These are phyloP conservation scores for Bhutanitis thaidina DNA, from an alignment of 2,888 invertebrate genomes.

Conservation along the genomic window DNA sequence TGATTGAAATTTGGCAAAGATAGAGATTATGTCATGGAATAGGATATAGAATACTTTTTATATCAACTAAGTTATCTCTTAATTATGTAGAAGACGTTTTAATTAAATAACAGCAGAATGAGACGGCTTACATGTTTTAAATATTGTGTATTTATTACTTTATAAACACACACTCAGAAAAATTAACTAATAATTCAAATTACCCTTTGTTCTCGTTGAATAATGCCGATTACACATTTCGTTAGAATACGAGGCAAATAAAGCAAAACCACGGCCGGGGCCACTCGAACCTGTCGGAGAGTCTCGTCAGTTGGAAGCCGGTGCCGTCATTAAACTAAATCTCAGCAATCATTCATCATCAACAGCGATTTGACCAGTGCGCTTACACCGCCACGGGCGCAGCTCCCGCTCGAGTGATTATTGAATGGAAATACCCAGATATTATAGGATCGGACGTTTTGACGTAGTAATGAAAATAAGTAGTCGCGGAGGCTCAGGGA, in stretches of 20 bases:
- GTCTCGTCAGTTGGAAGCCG: constrained; percentile 58
- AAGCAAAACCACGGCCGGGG: constrained; percentile 15
- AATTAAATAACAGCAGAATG: no score
- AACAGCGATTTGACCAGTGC: constrained; percentile 63
- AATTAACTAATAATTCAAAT: neutral
- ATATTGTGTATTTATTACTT: no score
- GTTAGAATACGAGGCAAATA: neutral
- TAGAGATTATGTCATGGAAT: no score
- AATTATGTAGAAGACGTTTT: no score
- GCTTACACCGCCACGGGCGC: constrained; percentile 57
- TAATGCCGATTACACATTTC: constrained; percentile 2
- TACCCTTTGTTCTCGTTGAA: neutral
- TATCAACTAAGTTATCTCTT: no score
- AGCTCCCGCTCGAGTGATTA: constrained; percentile 36
- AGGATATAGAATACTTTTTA: no score
- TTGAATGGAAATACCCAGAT: neutral
- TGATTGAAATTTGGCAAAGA: no score
- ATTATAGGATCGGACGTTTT: neutral
- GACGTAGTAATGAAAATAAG: no score
- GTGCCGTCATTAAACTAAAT: constrained; percentile 70
- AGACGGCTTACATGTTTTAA: no score
- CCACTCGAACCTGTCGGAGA: constrained; percentile 45
- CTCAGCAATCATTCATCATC: constrained; percentile 77
- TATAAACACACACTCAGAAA: no score
- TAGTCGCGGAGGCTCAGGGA: no score